These are phyloP conservation scores for Cuculus canorus DNA, from an alignment of 2,797 vertebrate species.

Conservation along the genomic window DNA sequence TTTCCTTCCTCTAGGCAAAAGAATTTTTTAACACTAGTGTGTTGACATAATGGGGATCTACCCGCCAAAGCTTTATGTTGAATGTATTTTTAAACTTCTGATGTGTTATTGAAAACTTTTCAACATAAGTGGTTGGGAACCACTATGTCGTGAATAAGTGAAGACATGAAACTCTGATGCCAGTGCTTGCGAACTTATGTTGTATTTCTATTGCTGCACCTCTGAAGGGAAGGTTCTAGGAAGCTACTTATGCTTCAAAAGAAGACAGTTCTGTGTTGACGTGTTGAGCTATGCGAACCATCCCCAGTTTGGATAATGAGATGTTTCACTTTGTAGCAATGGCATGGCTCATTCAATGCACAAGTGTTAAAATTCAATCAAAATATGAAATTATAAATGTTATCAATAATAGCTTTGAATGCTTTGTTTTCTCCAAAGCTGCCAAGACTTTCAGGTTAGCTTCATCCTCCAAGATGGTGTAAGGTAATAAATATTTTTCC, in stretches of 20 bases:
- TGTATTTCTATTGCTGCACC: neutral
- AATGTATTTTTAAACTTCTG: neutral
- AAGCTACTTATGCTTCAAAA: neutral
- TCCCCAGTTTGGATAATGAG: neutral
- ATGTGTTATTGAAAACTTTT: neutral
- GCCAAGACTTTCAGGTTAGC: neutral
- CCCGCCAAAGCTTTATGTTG: neutral
- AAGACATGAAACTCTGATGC: neutral
- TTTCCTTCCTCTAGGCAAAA: slow-evolving; percentile 21
- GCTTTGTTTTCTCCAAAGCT: neutral
- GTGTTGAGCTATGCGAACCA: neutral
- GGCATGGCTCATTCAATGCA: neutral
- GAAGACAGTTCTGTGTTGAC: neutral
- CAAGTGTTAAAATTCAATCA: neutral
- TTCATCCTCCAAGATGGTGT: neutral
- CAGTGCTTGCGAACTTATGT: neutral
- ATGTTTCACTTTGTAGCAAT: neutral
- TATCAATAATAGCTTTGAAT: neutral
- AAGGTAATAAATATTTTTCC: neutral
- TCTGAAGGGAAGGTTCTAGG: neutral
- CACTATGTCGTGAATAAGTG: neutral
- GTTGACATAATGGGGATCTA: neutral
- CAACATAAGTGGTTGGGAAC: neutral
- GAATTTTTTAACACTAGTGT: neutral
- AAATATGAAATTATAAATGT: neutral